Percentiles rank a stretch among this genome's conserved stretches.
Conservation (phyloP, 2,888 invertebrate species). For the Pilophorus perplexus region DNA sequence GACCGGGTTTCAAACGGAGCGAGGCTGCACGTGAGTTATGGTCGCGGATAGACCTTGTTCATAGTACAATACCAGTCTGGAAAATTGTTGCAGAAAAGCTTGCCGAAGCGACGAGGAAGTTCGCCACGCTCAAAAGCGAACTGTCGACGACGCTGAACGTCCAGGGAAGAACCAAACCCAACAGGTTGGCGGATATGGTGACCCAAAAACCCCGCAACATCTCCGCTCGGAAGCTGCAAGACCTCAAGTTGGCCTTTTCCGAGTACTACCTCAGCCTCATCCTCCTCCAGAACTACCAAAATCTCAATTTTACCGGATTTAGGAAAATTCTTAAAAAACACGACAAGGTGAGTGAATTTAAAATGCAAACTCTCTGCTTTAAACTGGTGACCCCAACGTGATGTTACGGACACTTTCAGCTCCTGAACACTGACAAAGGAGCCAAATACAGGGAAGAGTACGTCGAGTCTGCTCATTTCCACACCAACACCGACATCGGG, state of each 20-base stretch:
- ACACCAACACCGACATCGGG: slow-evolving; percentile 81
- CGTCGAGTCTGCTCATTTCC: slow-evolving; percentile 80
- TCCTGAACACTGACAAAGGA: slow-evolving; percentile 68
- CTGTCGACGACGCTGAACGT: slow-evolving; percentile 55
- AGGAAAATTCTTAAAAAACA: slow-evolving; percentile 88
- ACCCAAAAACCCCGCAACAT: slow-evolving; percentile 52
- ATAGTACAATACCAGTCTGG: too few species aligned
- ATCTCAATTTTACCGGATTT: slow-evolving; percentile 84
- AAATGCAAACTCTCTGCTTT: too few species aligned
- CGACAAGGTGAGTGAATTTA: slow-evolving; percentile 74
- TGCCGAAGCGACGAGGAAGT: slow-evolving; percentile 81
- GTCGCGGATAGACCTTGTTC: too few species aligned
- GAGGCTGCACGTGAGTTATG: too few species aligned
- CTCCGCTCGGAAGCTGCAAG: slow-evolving; percentile 69
- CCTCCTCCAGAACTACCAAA: slow-evolving; percentile 83
- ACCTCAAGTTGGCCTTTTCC: slow-evolving; percentile 82
- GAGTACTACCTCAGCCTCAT: slow-evolving; percentile 86
- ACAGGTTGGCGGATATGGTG: slow-evolving; percentile 48
- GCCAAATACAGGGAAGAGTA: slow-evolving; percentile 73
- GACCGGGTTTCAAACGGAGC: too few species aligned
- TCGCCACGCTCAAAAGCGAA: slow-evolving; percentile 70
- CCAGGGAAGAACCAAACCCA: slow-evolving; percentile 50
- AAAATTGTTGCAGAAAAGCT: slow-evolving; percentile 66
- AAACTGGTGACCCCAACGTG: too few species aligned
- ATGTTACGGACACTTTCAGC: slow-evolving; percentile 54